Conservation (phyloP, 2,888 invertebrate genomes). For the Geophilus truncorum region DNA sequence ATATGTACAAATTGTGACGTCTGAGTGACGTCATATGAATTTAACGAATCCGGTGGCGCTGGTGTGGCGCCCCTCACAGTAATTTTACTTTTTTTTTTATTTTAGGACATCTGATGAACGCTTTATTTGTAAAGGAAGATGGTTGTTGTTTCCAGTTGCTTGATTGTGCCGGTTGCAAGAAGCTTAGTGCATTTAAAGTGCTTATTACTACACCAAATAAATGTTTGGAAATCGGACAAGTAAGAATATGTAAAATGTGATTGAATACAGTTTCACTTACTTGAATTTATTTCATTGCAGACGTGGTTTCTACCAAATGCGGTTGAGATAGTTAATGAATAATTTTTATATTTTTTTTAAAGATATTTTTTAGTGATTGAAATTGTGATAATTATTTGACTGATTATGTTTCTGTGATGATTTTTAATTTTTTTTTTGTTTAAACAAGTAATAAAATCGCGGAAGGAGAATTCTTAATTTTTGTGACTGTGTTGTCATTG, state of each 20-base stretch:
- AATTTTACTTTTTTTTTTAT: neutral
- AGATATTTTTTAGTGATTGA: too few relatives aligned
- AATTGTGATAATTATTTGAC: too few relatives aligned
- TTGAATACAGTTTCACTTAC: too few relatives aligned
- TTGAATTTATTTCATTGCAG: neutral
- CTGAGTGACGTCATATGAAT: too few relatives aligned
- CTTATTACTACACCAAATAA: neutral
- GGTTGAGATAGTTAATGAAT: neutral
- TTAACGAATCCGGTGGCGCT: too few relatives aligned
- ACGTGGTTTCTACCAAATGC: neutral
- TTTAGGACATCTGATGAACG: neutral
- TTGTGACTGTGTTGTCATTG: too few relatives aligned
- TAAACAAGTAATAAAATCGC: too few relatives aligned
- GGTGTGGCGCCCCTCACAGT: too few relatives aligned
- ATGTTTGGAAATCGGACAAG: neutral
- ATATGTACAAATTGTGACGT: too few relatives aligned
- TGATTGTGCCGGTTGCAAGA: neutral
- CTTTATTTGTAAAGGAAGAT: neutral
- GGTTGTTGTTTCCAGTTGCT: conserved; percentile 5
- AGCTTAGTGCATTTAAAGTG: neutral
- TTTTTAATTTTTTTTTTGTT: too few relatives aligned
- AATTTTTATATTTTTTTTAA: neutral
- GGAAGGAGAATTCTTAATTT: too few relatives aligned
- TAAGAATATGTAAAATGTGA: neutral
- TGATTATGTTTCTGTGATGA: too few relatives aligned